Conservation (phyloP, 2,797 vertebrate species). For the Leptatherina wallacei region DNA sequence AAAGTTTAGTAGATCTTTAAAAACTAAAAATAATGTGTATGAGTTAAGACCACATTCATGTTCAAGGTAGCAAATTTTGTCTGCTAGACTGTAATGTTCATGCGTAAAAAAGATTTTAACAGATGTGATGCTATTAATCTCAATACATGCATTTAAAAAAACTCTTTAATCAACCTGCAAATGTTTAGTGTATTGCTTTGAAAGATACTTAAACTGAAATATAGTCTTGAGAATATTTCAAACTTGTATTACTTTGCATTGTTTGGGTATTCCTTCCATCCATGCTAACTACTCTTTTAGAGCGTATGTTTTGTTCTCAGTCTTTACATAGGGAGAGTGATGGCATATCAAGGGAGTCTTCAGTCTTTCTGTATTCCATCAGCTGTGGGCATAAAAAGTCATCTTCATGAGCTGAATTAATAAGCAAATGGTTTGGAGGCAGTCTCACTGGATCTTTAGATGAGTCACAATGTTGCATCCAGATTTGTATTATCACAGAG, state of each 20-base stretch:
- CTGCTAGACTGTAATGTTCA: neutral
- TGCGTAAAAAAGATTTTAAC: neutral
- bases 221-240: too few relatives aligned
- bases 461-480: slow-evolving; percentile 45
- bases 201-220: too few relatives aligned
- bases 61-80: too few relatives aligned
- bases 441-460: slow-evolving; percentile 33
- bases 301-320: neutral
- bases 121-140: too few relatives aligned
- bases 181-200: too few relatives aligned
- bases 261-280: neutral
- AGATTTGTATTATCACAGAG: slow-evolving; percentile 40
- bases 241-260: neutral
- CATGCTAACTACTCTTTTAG: neutral
- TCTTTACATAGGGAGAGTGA: neutral
- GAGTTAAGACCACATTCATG: too few relatives aligned
- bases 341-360: neutral
- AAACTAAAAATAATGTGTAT: too few relatives aligned
- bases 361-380: slow-evolving; percentile 12
- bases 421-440: slow-evolving; percentile 12
- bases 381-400: slow-evolving; percentile 9
- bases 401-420: neutral
- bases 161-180: too few relatives aligned
- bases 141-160: too few relatives aligned
- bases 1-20: too few relatives aligned